Base-by-base conservation (phyloP, 2,797 vertebrate species). In the Helicolenus hilgendorfi region DNA sequence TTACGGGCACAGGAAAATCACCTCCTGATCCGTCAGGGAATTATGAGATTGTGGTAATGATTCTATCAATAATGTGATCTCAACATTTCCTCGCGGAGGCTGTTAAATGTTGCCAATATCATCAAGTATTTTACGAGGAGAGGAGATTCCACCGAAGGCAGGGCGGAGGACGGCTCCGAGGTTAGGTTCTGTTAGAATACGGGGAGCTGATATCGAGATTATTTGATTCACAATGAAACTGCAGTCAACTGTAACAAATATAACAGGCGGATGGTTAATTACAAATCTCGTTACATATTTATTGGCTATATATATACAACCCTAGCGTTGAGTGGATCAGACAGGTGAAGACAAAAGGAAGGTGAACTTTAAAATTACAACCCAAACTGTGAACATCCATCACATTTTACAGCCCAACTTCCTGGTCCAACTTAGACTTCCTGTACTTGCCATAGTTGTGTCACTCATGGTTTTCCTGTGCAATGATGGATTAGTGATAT, bases 11-110 rank as follows among this genome's bases (percentile, higher is more conserved):
- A 62, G 81, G 72, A 68, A 89, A 92, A 95, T 89, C 74, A 81
- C 87, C 41, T 79, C 63, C 35, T 89, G 84, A 92, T 88, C 86
- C 62, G 4, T 63, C 55, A 11, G 78, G 64, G 86, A 91, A 69
- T 92, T 83, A 87, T 82, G 77, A 87, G 87, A 95, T 91, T 88
- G 72, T 18, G 64, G 72, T 87, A 89, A 90, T 84, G 81, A 91
- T 81, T 88, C 82, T 73, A 87, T 91, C 84, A 90, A 87, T 94
- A 86, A 88, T 1, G 79, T 79, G 75, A 91, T 89, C 85, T 84
- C 65, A 33, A 84, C 45, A 53, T 88, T 88, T 91, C 84, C 79
- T 85, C 3, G 4, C 73, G 53, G 82, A 90, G 62, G 27, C 31
- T 41, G 49, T 82, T 87, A 79, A 84, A 81, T n/a, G 53, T 60